Base-by-base conservation (phyloP, 2,888 invertebrate genomes). In the Drosophila subquinaria region DNA sequence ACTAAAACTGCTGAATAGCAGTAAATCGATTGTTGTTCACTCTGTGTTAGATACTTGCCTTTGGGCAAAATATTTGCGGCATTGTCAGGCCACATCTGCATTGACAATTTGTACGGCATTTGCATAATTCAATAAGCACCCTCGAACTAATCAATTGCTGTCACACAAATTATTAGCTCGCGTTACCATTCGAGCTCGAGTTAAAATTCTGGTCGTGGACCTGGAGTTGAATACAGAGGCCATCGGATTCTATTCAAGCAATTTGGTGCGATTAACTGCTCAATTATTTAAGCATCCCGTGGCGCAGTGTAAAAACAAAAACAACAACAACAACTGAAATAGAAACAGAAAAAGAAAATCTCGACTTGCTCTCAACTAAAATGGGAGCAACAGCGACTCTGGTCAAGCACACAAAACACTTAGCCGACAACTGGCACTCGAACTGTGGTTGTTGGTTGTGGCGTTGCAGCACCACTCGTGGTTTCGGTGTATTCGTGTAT, bases 211-310 rank as follows among this genome's bases (percentile, higher is more conserved):
- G 27, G 11, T 57, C 60, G 56, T 55, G 55, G n/a, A 40, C 38
- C 51, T 38, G 53, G 35, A 62, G 20, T 17, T 33, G 40, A 57
- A 35, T 45, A 11, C 35, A 33, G 27, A 15, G 59, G 60, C 52
- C 33, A 62, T 48, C 20, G 52, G 57, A 76, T 86, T 81, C 81
- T 68, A 86, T 88, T 82, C 80, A 62, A 87, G 82, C 89, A 87
- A 89, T 87, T 89, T 82, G 72, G 68, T 82, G 85, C 84, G 88
- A 87, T 87, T 87, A 87, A 88, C 89, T 88, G 76, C 79, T 87
- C 89, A 87, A 87, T 87, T 87, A 89, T 87, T 87, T 75, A 87
- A 64, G 72, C 79, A 70, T 74, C 79, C 84, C 84, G 67, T 79
- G 69, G 53, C 61, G 55, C 68, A 20, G 15, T 15, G 48, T 50